Evolutionary conservation across 1,140 invertebrate species (phyloP).

Genomic region (Phocides pigmalion): DNA sequence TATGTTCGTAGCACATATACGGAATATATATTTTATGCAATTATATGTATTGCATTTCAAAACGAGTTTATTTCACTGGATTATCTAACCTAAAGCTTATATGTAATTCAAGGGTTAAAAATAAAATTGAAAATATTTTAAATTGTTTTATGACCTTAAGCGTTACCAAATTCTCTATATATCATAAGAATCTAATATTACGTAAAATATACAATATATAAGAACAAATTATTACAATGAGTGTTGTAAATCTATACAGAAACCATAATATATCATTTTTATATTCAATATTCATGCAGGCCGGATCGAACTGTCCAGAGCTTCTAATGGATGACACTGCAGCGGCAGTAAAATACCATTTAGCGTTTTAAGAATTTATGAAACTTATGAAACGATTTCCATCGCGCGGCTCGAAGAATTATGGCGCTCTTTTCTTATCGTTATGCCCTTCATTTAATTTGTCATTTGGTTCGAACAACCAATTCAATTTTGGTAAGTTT

Average conservation of each 20-base stretch:
- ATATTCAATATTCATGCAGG: slow-evolving; percentile 52
- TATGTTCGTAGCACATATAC: no score
- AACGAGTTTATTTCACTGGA: no score
- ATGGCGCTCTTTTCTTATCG: background rate
- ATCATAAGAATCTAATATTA: no score
- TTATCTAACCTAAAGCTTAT: no score
- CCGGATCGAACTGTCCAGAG: slow-evolving; percentile 41
- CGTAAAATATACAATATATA: no score
- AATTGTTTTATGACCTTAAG: no score
- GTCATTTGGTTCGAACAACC: background rate
- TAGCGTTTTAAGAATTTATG: slow-evolving; percentile 47
- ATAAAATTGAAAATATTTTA: no score
- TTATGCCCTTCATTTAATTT: background rate
- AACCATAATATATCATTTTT: slow-evolving; percentile 55
- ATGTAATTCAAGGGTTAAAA: no score
- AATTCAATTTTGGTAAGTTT: slow-evolving; percentile 1
- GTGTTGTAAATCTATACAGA: slow-evolving; percentile 37
- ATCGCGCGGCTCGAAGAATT: slow-evolving; percentile 4
- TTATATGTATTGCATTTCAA: no score
- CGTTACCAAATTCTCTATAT: no score
- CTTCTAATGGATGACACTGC: slow-evolving; percentile 38
- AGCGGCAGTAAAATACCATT: slow-evolving; percentile 38
- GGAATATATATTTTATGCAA: no score
- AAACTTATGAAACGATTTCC: slow-evolving; percentile 27
- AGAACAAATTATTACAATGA: background rate